Conservation (phyloP, 1,140 invertebrate genomes). For the Drosophila kepulauana region DNA sequence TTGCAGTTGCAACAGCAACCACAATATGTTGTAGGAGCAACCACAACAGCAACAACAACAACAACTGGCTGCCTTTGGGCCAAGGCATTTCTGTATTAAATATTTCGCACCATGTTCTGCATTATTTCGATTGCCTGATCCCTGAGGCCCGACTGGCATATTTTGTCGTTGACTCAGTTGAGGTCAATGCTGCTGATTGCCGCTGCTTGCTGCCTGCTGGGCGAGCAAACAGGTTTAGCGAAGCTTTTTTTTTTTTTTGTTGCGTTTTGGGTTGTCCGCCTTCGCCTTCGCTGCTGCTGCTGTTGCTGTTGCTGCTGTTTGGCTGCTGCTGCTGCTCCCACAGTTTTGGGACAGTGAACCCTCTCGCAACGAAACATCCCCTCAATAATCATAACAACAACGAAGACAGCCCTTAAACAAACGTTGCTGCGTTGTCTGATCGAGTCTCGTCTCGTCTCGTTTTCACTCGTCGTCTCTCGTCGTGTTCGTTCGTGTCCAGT, state of each 20-base stretch:
- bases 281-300: slow-evolving; percentile 14
- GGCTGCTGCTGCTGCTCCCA: slow-evolving; percentile 25
- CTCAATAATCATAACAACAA: slow-evolving; percentile 11
- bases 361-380: slow-evolving; percentile 40
- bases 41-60: neutral
- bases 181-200: slow-evolving; percentile 70
- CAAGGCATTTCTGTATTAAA: slow-evolving; percentile 77
- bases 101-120: slow-evolving; percentile 83
- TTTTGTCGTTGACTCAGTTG: slow-evolving; percentile 82
- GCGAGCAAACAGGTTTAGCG: slow-evolving; percentile 67
- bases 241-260: slow-evolving; percentile 14
- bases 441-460: neutral
- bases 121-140: slow-evolving; percentile 75
- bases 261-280: slow-evolving; percentile 28
- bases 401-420: slow-evolving; percentile 45
- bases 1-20: slow-evolving; percentile 40
- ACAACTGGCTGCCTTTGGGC: slow-evolving; percentile 51
- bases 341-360: slow-evolving; percentile 51
- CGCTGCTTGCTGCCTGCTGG: slow-evolving; percentile 41
- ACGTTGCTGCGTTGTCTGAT: neutral
- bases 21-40: slow-evolving; percentile 12
- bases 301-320: neutral
- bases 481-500: neutral
- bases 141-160: slow-evolving; percentile 62
- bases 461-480: neutral